phyloP scores from a whole-genome alignment of 2,888 invertebrate species.

The Troglohyphantes excavatus region DNA sequence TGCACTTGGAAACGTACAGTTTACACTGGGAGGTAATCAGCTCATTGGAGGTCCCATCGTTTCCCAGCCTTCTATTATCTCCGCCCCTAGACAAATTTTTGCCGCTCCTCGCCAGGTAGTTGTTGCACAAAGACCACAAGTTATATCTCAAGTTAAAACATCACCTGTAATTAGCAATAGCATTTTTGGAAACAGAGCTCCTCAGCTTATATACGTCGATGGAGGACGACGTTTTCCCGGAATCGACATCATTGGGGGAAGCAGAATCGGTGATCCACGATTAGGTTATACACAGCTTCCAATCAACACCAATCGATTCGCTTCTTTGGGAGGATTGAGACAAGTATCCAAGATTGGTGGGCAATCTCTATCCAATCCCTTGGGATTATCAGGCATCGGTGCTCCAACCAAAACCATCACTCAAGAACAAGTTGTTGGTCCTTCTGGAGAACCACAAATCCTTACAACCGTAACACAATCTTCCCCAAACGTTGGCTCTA shows the following conservation, averaged over 20 bases:
- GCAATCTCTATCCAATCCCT: constrained; percentile 1
- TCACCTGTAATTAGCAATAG: constrained; percentile 10
- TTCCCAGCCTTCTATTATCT: not conserved
- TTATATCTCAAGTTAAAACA: constrained; percentile 58
- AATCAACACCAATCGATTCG: constrained; percentile 32
- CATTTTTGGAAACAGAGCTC: constrained; percentile 34
- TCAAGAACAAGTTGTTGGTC: constrained; percentile 41
- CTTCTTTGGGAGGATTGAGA: constrained; percentile 32
- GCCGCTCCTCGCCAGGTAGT: constrained; percentile 30
- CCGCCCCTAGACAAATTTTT: constrained; percentile 16
- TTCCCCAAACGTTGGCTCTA: constrained; percentile 25
- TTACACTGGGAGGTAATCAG: constrained; percentile 58
- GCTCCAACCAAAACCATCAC: constrained; percentile 19
- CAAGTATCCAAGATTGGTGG: constrained; percentile 66
- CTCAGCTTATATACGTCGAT: constrained; percentile 64
- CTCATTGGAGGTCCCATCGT: constrained; percentile 51
- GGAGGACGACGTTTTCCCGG: constrained; percentile 60
- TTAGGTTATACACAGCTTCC: constrained; percentile 54
- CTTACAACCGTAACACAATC: constrained; percentile 28
- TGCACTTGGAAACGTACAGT: constrained; percentile 50
- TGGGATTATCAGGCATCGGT: constrained; percentile 1
- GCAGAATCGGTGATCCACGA: constrained; percentile 66
- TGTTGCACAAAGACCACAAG: constrained; percentile 30
- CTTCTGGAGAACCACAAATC: constrained; percentile 40
- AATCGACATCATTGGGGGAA: constrained; percentile 70